Conservation (phyloP, 2,888 invertebrate genomes). For the Alviniconcha strummeri region DNA sequence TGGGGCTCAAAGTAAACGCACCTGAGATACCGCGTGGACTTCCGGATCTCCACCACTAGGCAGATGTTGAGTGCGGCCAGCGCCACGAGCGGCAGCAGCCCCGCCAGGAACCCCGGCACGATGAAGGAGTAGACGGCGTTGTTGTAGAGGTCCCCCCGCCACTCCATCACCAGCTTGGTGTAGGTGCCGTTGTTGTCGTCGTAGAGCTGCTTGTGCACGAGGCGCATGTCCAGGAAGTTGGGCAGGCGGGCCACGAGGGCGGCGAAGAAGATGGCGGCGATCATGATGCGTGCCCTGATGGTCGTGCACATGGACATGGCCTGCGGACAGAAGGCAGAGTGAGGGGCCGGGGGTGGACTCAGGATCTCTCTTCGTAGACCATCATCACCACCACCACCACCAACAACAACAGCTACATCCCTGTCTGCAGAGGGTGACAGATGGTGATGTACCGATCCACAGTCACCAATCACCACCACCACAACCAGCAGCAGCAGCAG, state of each 20-base stretch:
- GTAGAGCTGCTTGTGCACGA: constrained; percentile 1
- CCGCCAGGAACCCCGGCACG: constrained; percentile 36
- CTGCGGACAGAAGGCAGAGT: constrained; percentile 15
- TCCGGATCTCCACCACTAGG: constrained; percentile 67
- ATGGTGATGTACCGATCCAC: constrained; percentile 72
- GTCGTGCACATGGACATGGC: constrained; percentile 65
- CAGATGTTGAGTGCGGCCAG: constrained; percentile 64
- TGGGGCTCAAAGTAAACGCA: constrained; percentile 36
- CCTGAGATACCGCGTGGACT: constrained; percentile 67
- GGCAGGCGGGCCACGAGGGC: constrained; percentile 57
- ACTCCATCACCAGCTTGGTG: constrained; percentile 24
- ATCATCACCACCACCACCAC: neutral
- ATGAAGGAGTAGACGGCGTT: constrained; percentile 35
- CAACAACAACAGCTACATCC: neutral
- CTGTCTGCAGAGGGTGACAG: constrained; percentile 63
- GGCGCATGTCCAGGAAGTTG: constrained; percentile 56
- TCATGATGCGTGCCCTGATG: constrained; percentile 61
- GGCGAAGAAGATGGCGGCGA: constrained; percentile 54
- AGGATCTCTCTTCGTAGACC: neutral
- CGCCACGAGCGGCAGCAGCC: constrained; percentile 57
- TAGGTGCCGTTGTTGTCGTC: constrained; percentile 14
- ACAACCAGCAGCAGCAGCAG: neutral
- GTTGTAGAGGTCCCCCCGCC: constrained; percentile 38
- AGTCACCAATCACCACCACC: constrained; percentile 53
- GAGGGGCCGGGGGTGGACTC: neutral